Base-by-base conservation (phyloP, 1,140 invertebrate species). In the Drosophila prosaltans region DNA sequence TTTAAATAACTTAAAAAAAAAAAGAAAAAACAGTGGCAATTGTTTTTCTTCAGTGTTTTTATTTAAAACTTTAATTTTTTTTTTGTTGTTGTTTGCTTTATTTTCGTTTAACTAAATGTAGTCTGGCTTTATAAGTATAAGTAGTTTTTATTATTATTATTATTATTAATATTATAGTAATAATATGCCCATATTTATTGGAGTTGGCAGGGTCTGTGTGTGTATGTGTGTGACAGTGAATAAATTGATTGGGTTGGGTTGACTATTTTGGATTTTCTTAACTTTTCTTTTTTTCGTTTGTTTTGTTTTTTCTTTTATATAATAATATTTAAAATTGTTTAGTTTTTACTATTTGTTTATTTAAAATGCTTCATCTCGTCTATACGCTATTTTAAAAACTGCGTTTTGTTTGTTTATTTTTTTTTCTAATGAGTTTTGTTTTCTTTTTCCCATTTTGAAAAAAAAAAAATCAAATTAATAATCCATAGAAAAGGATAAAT, bases 271-370 rank as follows among this genome's bases (percentile, higher is more conserved):
- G 30, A 39, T 69, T 74, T 48, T 67, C 61, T 74, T 78, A 69
- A 78, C 68, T 72, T 72, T 78, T 72, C 60, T 55, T 40, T 41
- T 58, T 30, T 72, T 48, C 58, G 62, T 71, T 65, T 48, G 40
- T 41, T 30, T 24, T 66, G 30, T 40, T 28, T 21, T 51, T 45
- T 68, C 39, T n/a, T 36, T 75, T 60, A 48, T 68, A 69, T 77
- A 72, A 61, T 72, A 69, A 78, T 83, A 75, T 85, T 85, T 81
- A 83, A 86, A 85, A 86, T 83, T 86, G 83, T 67, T 88, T 86
- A 86, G 72, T 85, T 77, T 81, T 78, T 26, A 51, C 45, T 51
- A 51, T 51, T 51, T 51, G 45, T 51, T 65, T 81, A 70, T 75
- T 74, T 83, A 84, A 83, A 83, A 82, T 82, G 80, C 80, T 66